Evolutionary conservation across 2,113 vertebrate genomes (phyloP).

Genomic region (Gadus chalcogrammus): DNA sequence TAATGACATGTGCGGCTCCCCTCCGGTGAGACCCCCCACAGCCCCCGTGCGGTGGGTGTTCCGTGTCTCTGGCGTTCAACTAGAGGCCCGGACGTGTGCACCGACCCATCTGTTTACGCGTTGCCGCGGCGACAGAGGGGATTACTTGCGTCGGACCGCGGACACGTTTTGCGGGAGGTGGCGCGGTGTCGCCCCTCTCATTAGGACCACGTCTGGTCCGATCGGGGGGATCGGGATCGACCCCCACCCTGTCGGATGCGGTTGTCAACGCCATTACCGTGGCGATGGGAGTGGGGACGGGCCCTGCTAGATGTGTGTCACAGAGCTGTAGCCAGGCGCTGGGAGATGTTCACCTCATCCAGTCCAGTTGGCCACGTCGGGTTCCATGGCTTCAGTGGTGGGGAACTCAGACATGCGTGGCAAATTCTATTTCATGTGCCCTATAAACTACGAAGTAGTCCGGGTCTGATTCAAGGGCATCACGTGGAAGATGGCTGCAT

Average conservation of each 20-base stretch:
- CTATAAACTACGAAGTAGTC: no score
- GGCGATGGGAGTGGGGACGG: constrained; percentile 20
- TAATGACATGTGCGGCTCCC: no score
- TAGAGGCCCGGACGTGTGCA: background rate
- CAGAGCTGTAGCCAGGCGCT: constrained; percentile 47
- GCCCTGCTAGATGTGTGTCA: constrained; percentile 44
- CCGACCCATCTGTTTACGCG: constrained; percentile 25
- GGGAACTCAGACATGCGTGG: no score
- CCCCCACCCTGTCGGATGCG: constrained; percentile 51
- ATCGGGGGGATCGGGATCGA: constrained; percentile 56
- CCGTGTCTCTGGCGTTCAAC: no score
- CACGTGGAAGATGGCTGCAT: no score
- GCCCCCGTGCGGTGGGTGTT: no score
- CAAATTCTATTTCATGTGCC: no score
- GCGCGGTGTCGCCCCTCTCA: constrained; percentile 57
- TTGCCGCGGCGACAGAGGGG: background rate
- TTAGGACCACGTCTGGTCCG: constrained; percentile 58
- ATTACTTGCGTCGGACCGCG: background rate
- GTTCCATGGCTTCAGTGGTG: constrained; percentile 35
- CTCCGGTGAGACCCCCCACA: no score
- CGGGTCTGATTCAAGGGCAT: no score
- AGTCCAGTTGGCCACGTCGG: constrained; percentile 23
- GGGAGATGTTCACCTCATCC: constrained; percentile 31
- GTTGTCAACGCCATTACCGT: constrained; percentile 64
- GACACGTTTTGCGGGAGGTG: constrained; percentile 20